Conservation (phyloP, 1,140 invertebrate species). For the Penaeus japonicus region DNA sequence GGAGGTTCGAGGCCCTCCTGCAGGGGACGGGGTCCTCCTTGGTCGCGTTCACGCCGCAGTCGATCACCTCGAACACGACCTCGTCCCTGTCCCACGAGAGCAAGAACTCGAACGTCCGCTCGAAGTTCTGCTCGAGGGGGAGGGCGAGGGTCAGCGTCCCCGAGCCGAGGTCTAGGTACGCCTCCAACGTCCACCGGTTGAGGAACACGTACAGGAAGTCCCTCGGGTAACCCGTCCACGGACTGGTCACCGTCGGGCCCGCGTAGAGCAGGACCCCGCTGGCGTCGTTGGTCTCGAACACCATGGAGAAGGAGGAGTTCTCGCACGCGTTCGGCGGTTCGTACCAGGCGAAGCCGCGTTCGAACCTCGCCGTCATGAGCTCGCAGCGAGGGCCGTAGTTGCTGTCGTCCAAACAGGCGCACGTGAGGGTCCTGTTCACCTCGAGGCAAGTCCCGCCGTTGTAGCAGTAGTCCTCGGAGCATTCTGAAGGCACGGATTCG, state of each 20-base stretch:
- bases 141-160: constrained; percentile 88
- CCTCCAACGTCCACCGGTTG: constrained; percentile 91
- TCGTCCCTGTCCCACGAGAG: constrained; percentile 42
- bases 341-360: constrained; percentile 95
- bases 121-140: constrained; percentile 73
- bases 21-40: constrained; percentile 24
- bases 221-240: constrained; percentile 85
- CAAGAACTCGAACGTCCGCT: constrained; percentile 21
- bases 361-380: constrained; percentile 91
- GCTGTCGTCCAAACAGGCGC: constrained; percentile 39
- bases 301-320: constrained; percentile 89
- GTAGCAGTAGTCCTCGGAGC: constrained; percentile 71
- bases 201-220: constrained; percentile 87
- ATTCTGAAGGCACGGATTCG: constrained; percentile 73
- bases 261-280: constrained; percentile 95
- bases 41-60: constrained; percentile 47
- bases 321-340: constrained; percentile 94
- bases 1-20: background rate
- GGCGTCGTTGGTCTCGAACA: constrained; percentile 89
- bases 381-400: constrained; percentile 89
- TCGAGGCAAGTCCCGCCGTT: constrained; percentile 77
- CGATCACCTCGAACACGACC: constrained; percentile 25
- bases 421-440: constrained; percentile 16
- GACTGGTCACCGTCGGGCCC: constrained; percentile 93
- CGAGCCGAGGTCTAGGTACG: constrained; percentile 96